Percentiles rank a stretch among this genome's conserved stretches.
These are phyloP conservation scores for Vanessa cardui DNA, from an alignment of 2,888 invertebrate species.

Conservation along the genomic window DNA sequence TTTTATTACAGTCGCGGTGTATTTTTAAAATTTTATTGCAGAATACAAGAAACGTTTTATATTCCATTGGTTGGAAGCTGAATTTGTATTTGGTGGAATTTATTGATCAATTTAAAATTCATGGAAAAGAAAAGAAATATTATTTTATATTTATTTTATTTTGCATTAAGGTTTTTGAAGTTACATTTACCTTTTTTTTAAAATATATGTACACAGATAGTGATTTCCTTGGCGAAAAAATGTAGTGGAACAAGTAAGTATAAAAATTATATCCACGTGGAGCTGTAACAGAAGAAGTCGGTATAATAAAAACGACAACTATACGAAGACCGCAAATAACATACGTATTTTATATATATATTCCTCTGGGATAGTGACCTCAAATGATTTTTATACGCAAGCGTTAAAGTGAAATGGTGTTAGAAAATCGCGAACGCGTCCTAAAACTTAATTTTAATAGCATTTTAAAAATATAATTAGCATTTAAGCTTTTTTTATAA, in stretches of 20 bases:
- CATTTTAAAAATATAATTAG: no score
- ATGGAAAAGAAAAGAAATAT: no score
- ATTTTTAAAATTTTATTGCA: slow-evolving; percentile 11
- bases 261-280: no score
- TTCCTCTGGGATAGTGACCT: slow-evolving; percentile 12
- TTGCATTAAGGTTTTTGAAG: no score
- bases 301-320: neutral
- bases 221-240: no score
- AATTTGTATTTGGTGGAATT: neutral
- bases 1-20: slow-evolving; percentile 3
- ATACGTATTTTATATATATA: neutral
- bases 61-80: slow-evolving; percentile 4
- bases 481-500: no score
- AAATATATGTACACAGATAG: no score
- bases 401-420: neutral
- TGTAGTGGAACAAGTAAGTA: neutral
- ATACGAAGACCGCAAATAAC: neutral
- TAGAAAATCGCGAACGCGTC: no score
- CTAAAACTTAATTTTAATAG: no score
- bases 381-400: neutral
- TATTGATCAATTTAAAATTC: neutral
- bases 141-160: no score
- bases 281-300: neutral
- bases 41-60: slow-evolving; percentile 7
- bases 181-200: no score